phyloP scores from a whole-genome alignment of 2,888 invertebrate species.

The Drosophila neoperkinsi region DNA sequence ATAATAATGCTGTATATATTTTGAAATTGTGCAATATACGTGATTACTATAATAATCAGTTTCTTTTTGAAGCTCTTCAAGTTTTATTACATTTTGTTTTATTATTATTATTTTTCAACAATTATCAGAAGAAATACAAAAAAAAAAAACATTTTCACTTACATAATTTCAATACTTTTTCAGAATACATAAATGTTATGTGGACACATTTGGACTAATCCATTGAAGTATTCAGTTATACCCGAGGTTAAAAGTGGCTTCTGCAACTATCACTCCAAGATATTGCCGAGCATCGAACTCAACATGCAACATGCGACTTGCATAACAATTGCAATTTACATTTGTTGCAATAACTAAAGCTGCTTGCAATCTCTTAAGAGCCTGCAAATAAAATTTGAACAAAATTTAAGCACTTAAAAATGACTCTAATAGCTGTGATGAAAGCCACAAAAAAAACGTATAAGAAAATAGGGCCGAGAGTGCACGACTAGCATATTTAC shows the following conservation, averaged over 20 bases:
- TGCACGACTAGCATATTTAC: slow-evolving; percentile 1
- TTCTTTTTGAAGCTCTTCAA: background rate
- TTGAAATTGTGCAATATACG: background rate
- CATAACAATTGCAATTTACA: slow-evolving; percentile 65
- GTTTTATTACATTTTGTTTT: background rate
- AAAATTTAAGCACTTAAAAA: slow-evolving; percentile 63
- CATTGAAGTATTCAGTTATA: background rate
- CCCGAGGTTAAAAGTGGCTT: slow-evolving; percentile 21
- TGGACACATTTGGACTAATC: slow-evolving; percentile 1
- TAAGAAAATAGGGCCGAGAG: background rate
- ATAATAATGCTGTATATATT: background rate
- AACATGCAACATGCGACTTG: slow-evolving; percentile 37
- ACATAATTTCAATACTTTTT: slow-evolving; percentile 12
- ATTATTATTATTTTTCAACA: background rate
- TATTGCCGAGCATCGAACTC: slow-evolving; percentile 12
- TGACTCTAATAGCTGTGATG: slow-evolving; percentile 62
- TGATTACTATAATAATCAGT: background rate
- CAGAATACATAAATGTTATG: slow-evolving; percentile 23
- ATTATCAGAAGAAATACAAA: too few relatives aligned
- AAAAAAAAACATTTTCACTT: background rate
- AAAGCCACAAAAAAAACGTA: slow-evolving; percentile 2
- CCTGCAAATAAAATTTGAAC: slow-evolving; percentile 56
- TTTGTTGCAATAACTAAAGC: slow-evolving; percentile 46
- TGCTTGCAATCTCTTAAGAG: slow-evolving; percentile 57
- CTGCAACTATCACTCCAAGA: slow-evolving; percentile 26